phyloP scores from a whole-genome alignment of 2,888 invertebrate species.

The Polydesmus complanatus region DNA sequence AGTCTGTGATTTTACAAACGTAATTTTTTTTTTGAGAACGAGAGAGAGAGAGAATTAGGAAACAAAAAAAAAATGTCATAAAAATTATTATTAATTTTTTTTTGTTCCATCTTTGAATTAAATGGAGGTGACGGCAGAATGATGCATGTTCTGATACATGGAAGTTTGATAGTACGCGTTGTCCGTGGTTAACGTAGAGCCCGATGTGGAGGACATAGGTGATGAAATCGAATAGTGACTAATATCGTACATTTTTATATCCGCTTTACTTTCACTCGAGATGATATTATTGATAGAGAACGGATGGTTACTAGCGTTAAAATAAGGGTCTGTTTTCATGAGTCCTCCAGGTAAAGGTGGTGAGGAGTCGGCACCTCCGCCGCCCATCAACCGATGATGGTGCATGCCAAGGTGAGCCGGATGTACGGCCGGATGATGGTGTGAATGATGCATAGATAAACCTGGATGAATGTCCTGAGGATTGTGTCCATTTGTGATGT shows the following conservation, averaged over 20 bases:
- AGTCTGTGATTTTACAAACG: no score
- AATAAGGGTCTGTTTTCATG: conserved; percentile 29
- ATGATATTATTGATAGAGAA: conserved; percentile 88
- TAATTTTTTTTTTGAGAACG: not conserved
- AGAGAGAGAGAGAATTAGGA: not conserved
- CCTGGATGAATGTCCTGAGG: not conserved
- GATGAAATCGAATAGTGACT: conserved; percentile 26
- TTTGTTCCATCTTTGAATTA: not conserved
- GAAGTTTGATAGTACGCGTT: conserved; percentile 14
- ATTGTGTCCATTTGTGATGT: conserved; percentile 17
- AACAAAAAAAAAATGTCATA: not conserved
- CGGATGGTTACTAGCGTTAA: conserved; percentile 51
- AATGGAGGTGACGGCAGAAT: conserved; percentile 9
- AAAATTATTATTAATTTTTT: not conserved
- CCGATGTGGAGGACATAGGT: conserved; percentile 4
- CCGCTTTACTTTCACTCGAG: conserved; percentile 72
- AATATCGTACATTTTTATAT: conserved; percentile 77
- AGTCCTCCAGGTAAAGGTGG: conserved; percentile 14
- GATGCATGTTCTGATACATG: conserved; percentile 13
- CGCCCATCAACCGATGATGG: conserved; percentile 6
- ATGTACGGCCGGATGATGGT: not conserved
- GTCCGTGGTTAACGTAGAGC: conserved; percentile 3
- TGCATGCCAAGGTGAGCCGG: not conserved
- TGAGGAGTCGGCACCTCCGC: conserved; percentile 1
- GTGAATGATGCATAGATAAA: conserved; percentile 7